These are phyloP conservation scores for Cephonodes hylas DNA, from an alignment of 2,888 invertebrate species.

Conservation along the genomic window DNA sequence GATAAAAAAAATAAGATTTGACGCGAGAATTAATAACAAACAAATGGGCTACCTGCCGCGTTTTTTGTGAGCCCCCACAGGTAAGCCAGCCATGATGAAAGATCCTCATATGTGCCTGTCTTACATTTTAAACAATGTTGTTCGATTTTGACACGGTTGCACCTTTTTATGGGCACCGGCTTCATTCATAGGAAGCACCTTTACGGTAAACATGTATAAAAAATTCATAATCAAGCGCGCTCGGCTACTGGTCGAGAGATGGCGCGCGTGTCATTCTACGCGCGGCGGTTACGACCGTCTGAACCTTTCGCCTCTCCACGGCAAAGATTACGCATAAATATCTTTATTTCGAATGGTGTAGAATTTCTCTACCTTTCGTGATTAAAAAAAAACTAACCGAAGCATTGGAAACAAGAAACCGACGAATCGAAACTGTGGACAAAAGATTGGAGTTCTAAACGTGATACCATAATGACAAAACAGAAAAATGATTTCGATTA, in stretches of 20 bases:
- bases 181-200: conserved; percentile 68
- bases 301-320: background rate
- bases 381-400: conserved; percentile 62
- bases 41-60: conserved; percentile 81
- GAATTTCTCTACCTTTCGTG: conserved; percentile 57
- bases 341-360: conserved; percentile 34
- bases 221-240: conserved; percentile 39
- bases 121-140: conserved; percentile 76
- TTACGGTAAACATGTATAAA: conserved; percentile 48
- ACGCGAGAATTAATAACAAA: conserved; percentile 81
- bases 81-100: conserved; percentile 74
- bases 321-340: conserved; percentile 6
- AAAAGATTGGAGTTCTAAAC: conserved; percentile 78
- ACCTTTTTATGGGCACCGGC: conserved; percentile 63
- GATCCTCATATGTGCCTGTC: conserved; percentile 74
- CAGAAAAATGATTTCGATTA: conserved; percentile 82
- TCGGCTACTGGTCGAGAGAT: conserved; percentile 29
- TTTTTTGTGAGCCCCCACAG: conserved; percentile 78
- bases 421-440: conserved; percentile 68
- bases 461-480: conserved; percentile 81
- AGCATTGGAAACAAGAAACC: conserved; percentile 78
- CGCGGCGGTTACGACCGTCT: background rate
- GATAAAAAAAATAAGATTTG: conserved; percentile 71
- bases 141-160: conserved; percentile 75
- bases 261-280: background rate